Percentiles rank a stretch among this genome's conserved stretches.
These are phyloP conservation scores for Dryobota labecula DNA, from an alignment of 2,888 invertebrate species.

Conservation along the genomic window DNA sequence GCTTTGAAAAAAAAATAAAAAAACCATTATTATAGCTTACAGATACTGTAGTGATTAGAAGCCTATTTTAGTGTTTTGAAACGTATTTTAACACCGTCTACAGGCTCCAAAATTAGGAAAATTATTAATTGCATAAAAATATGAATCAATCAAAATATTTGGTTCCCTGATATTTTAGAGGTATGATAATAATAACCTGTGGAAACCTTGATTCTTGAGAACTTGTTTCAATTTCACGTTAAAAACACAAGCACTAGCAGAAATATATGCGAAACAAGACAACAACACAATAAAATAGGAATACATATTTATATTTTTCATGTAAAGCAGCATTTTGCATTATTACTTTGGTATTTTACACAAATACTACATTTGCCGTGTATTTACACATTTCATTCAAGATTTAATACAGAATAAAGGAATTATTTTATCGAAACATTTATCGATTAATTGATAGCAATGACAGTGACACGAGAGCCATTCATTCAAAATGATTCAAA, in stretches of 20 bases:
- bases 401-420: conserved; percentile 12
- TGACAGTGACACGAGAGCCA: not conserved
- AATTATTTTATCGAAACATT: conserved; percentile 5
- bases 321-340: not conserved
- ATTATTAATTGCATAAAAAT: not conserved
- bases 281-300: conserved; percentile 36
- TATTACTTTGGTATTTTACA: not conserved
- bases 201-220: conserved; percentile 81
- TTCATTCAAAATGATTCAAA: too few relatives aligned
- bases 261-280: conserved; percentile 56
- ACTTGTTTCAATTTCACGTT: conserved; percentile 76
- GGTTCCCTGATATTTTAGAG: not conserved
- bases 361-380: not conserved
- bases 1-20: too few relatives aligned
- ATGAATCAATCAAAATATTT: not conserved
- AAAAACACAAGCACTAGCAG: conserved; percentile 75
- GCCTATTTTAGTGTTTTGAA: too few relatives aligned
- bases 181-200: too few relatives aligned
- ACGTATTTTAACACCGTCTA: too few relatives aligned
- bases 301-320: conserved; percentile 5
- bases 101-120: not conserved
- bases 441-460: not conserved
- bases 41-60: not conserved
- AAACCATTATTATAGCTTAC: too few relatives aligned
- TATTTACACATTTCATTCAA: not conserved